Conservation (phyloP, 2,888 invertebrate genomes). For the Mechanitis messenoides region DNA sequence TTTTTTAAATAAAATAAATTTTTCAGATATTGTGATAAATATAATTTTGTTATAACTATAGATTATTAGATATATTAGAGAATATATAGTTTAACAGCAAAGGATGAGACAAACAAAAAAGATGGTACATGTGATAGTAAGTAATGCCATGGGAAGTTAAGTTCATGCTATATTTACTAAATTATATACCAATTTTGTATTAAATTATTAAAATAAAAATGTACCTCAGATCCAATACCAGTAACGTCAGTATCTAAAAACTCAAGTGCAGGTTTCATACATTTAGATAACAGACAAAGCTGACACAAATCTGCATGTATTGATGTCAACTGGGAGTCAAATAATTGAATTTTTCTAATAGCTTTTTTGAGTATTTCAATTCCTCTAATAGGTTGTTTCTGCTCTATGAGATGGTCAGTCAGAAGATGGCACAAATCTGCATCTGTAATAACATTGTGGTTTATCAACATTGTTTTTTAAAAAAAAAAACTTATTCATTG, state of each 20-base stretch:
- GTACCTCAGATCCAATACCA: conserved; percentile 90
- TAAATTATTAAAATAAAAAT: not conserved
- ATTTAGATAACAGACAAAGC: conserved; percentile 92
- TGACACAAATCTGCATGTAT: conserved; percentile 96
- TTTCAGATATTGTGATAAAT: too few species aligned
- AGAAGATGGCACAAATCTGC: conserved; percentile 92
- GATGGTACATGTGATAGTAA: too few species aligned
- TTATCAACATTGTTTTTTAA: not conserved
- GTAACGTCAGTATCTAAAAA: conserved; percentile 94
- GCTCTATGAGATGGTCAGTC: conserved; percentile 85
- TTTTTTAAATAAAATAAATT: too few species aligned
- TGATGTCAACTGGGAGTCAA: conserved; percentile 93
- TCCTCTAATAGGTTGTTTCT: conserved; percentile 87
- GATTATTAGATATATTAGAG: too few species aligned
- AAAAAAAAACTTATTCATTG: not conserved
- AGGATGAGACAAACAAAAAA: too few species aligned
- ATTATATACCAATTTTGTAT: too few species aligned
- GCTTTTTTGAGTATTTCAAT: conserved; percentile 89
- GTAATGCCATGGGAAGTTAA: too few species aligned
- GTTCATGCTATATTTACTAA: too few species aligned
- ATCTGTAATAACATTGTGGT: conserved; percentile 74
- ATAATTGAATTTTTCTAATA: conserved; percentile 90
- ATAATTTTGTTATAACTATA: too few species aligned
- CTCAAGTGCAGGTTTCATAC: conserved; percentile 92
- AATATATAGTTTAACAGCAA: too few species aligned